Evolutionary conservation across 2,797 vertebrate genomes (phyloP), one percentile per base, ranked within the genome.

Genomic region (Danio tinwini): DNA sequence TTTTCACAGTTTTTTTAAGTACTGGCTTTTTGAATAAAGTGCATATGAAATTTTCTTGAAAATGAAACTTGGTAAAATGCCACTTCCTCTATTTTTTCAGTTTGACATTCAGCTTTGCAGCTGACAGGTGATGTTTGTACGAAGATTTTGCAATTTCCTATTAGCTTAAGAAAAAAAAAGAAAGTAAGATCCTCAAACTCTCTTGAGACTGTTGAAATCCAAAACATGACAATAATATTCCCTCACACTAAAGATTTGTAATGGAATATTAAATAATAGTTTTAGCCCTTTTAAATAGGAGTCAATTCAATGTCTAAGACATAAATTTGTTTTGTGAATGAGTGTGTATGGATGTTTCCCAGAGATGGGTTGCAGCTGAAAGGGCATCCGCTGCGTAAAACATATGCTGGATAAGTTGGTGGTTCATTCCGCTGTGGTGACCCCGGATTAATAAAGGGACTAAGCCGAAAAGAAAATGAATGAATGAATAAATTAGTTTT

Each of bases 61-160:
- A 79, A 79, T 44, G 49, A 79, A 83, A 76, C 73, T 58, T 78
- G 14, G 42, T 78, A 37, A 6, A 21, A 69, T 12, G 45, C 11
- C 5, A 58, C 76, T 53, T 77, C 50, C 56, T 53, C 49, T 65
- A 39, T 58, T 74, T 74, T 52, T 37, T 13, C n/a, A 37, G 44
- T 45, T 8, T 65, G 19, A 52, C 58, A 47, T 53, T 69, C 6
- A 21, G 61, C 72, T 52, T 47, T 73, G 44, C 17, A 73, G 72
- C 37, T 85, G 63, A 68, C 44, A 59, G 61, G 42, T 74, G 53
- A 67, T 59, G 17, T 74, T 67, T 40, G 12, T 16, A 74, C 37
- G 17, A 47, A 67, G 68, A 67, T 73, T 49, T 63, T 42, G 47
- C 53, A 78, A 56, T 44, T 73, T 82, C 63, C 62, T 56, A 3